Percentiles rank a stretch among this genome's conserved stretches.
Conservation (phyloP, 2,113 vertebrate species). For the Anguilla japonica region DNA sequence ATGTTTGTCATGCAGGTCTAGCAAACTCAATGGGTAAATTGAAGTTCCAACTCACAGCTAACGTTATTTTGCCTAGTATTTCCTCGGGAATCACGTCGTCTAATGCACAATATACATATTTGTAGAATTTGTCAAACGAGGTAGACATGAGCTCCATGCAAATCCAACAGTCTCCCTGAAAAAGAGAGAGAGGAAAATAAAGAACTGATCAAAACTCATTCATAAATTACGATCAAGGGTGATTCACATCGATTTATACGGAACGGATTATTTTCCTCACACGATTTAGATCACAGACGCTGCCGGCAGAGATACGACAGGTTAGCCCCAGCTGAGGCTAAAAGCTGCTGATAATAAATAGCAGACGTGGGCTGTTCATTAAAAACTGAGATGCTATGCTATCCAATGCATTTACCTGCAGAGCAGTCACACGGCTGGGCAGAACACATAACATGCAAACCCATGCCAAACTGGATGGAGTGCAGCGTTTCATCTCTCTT, state of each 20-base stretch:
- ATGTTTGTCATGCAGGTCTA: not conserved
- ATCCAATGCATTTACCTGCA: no score
- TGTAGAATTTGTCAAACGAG: conserved; percentile 99
- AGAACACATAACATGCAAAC: no score
- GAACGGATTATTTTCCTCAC: not conserved
- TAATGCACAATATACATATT: conserved; percentile 99
- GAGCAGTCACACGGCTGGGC: no score
- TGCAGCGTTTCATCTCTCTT: no score
- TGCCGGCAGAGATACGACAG: not conserved
- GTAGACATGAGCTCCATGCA: conserved; percentile 99
- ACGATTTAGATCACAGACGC: not conserved
- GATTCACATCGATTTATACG: not conserved
- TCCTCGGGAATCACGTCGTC: conserved; percentile 99
- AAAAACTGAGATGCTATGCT: no score
- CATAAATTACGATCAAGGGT: not conserved
- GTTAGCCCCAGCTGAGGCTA: not conserved
- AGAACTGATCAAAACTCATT: not conserved
- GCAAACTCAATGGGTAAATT: not conserved
- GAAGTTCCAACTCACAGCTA: conserved; percentile 85
- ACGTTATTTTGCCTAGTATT: conserved; percentile 99
- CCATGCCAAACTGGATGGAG: no score
- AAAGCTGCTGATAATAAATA: not conserved
- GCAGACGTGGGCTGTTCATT: no score
- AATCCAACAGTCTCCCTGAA: conserved; percentile 98
- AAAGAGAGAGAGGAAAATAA: conserved; percentile 42